Evolutionary conservation across 2,113 vertebrate genomes (phyloP).

Genomic region (Cyrtonyx montezumae): DNA sequence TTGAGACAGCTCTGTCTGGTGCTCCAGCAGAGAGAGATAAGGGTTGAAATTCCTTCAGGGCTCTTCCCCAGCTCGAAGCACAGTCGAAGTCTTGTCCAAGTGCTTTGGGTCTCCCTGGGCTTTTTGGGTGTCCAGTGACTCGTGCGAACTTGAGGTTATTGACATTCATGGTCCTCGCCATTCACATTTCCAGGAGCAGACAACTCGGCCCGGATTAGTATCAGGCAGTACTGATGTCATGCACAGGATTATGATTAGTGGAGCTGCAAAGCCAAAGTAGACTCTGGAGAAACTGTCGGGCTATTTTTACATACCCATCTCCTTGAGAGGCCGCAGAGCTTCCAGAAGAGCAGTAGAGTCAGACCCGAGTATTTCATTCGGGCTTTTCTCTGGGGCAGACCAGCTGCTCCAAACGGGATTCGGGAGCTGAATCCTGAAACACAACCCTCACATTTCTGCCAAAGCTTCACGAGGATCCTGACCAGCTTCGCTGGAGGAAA

Average conservation of each 20-base stretch:
- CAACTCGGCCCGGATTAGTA: not conserved
- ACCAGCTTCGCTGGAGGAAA: not conserved
- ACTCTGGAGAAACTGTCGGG: not conserved
- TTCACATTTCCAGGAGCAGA: not conserved
- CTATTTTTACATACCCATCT: slow-evolving; percentile 12
- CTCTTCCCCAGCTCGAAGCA: not conserved
- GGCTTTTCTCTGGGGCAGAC: not conserved
- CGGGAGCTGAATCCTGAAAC: not conserved
- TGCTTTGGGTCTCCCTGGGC: not conserved
- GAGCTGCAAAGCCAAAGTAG: slow-evolving; percentile 3
- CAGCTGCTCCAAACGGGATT: not conserved
- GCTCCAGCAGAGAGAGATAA: not conserved
- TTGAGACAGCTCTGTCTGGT: not conserved
- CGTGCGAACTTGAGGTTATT: not conserved
- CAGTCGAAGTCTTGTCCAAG: not conserved
- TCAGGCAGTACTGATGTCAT: not conserved
- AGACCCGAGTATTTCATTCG: not conserved
- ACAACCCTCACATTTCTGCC: not conserved
- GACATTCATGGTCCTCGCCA: not conserved
- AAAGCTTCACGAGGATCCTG: not conserved
- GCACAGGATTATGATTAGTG: slow-evolving; percentile 1
- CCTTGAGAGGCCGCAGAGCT: not conserved
- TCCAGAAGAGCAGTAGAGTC: not conserved
- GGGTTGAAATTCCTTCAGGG: not conserved
- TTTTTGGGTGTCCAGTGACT: not conserved